A percentile compares a stretch with the other conserved stretches of the same genome.
These are phyloP conservation scores for Globodera rostochiensis DNA, from an alignment of 1,140 invertebrate species.

Conservation along the genomic window DNA sequence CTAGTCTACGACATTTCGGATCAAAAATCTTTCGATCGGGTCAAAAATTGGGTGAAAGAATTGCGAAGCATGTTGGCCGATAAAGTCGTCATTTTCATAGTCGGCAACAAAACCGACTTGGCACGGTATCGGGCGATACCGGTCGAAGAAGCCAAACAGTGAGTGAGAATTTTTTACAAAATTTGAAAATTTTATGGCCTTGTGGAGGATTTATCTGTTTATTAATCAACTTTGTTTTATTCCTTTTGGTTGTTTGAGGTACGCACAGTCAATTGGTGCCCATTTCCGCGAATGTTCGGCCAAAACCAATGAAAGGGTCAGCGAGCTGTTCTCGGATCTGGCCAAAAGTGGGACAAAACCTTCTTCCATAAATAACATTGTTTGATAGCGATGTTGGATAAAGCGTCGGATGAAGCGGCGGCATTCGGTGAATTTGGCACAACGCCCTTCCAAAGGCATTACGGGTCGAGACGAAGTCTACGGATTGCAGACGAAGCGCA, in stretches of 20 bases:
- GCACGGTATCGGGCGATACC: slow-evolving; percentile 84
- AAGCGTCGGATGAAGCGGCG: slow-evolving; percentile 15
- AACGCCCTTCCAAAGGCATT: slow-evolving; percentile 19
- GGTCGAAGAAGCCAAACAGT: slow-evolving; percentile 83
- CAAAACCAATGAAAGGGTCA: slow-evolving; percentile 86
- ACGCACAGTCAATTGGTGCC: slow-evolving; percentile 88
- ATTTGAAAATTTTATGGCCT: neutral
- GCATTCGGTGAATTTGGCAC: neutral
- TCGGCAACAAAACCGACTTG: slow-evolving; percentile 95
- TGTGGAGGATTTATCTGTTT: neutral
- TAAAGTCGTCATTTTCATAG: slow-evolving; percentile 87
- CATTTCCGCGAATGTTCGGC: slow-evolving; percentile 91
- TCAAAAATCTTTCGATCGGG: slow-evolving; percentile 93
- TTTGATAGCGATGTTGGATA: slow-evolving; percentile 33
- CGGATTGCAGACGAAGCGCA: slow-evolving; percentile 32
- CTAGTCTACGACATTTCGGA: slow-evolving; percentile 98
- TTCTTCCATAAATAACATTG: slow-evolving; percentile 2
- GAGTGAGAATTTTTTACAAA: slow-evolving; percentile 42
- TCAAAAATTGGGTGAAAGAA: slow-evolving; percentile 98
- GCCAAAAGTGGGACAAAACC: slow-evolving; percentile 37
- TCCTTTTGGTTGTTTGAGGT: slow-evolving; percentile 70
- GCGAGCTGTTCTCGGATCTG: slow-evolving; percentile 80
- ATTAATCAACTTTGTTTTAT: neutral
- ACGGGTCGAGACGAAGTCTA: slow-evolving; percentile 28
- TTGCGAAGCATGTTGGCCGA: slow-evolving; percentile 91